These are phyloP conservation scores for Penaeus monodon DNA, from an alignment of 2,888 invertebrate species.

Conservation along the genomic window DNA sequence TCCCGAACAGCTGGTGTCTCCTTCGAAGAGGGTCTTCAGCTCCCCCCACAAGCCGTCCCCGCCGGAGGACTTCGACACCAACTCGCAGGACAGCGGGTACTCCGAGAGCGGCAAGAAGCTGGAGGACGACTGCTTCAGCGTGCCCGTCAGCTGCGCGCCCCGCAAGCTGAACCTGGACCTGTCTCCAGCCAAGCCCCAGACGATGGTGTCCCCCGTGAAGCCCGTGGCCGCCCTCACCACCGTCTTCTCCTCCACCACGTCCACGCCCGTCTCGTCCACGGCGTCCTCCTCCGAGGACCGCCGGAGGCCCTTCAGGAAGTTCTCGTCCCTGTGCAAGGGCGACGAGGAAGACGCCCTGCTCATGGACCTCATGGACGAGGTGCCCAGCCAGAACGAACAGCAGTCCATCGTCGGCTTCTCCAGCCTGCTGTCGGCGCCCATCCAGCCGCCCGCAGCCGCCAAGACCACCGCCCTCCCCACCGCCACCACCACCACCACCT, in stretches of 20 bases:
- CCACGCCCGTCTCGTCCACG: not conserved
- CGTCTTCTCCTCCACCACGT: not conserved
- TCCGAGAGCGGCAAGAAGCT: conserved; percentile 60
- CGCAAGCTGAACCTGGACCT: conserved; percentile 62
- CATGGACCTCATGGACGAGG: conserved; percentile 48
- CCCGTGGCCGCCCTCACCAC: not conserved
- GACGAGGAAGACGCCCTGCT: conserved; percentile 56
- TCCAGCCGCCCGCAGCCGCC: conserved; percentile 6
- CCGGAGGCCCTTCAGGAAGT: conserved; percentile 34
- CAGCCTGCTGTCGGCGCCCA: conserved; percentile 45
- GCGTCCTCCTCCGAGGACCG: not conserved
- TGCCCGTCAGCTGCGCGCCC: conserved; percentile 54
- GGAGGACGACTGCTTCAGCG: conserved; percentile 54
- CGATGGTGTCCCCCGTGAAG: conserved; percentile 25
- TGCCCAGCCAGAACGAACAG: conserved; percentile 15
- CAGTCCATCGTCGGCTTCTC: conserved; percentile 28
- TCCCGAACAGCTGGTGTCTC: conserved; percentile 36
- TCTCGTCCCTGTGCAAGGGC: conserved; percentile 45
- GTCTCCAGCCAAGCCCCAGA: conserved; percentile 44
- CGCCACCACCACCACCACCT: not conserved
- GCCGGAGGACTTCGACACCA: conserved; percentile 57
- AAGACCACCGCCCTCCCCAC: not conserved
- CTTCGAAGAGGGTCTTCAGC: conserved; percentile 35
- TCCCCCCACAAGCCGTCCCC: conserved; percentile 47
- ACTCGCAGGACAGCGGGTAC: conserved; percentile 59